Base-by-base conservation (phyloP, 2,797 vertebrate species). In the Danio kyathit region DNA sequence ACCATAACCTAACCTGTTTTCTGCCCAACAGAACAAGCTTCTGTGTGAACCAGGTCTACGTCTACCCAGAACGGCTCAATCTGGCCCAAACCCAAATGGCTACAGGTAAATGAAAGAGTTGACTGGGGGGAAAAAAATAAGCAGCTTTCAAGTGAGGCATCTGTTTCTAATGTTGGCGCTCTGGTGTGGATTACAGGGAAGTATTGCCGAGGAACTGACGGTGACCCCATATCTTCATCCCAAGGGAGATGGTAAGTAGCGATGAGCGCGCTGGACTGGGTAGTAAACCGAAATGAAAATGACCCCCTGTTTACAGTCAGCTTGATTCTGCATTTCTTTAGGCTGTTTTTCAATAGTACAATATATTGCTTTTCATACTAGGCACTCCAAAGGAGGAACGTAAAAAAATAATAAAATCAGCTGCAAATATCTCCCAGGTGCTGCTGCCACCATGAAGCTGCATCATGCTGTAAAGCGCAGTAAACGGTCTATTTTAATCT, bases 141-240 rank as follows among this genome's bases (percentile, higher is more conserved):
- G 81, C 80, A 87, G 87, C 89, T 65, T 91, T 89, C 78, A 88
- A 88, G 86, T 79, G 76, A 90, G 88, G 93, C 93, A 93, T 94
- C 93, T 94, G 93, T 90, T 93, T 94, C 90, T 90, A 92, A 93
- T 94, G 93, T 88, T 86, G 86, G 85, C 74, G 79, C 87, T 78
- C 89, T 90, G 91, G 93, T 94, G 91, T 95, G 92, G 91, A 93
- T 94, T 94, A 92, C 93, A 91, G 87, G 88, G 84, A 89, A 88
- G 89, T 89, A 93, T 93, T 91, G 92, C 90, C 90, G 90, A 88
- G 90, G 92, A 94, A 94, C 93, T 93, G 84, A 3, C 84, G 72
- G 87, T 94, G 92, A 95, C 93, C 93, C 89, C 87, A 87, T 83
- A 83, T 91, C 89, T 89, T 85, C 85, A 82, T 90, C 91, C 89